phyloP scores from a whole-genome alignment of 1,140 invertebrate species.

The Helicorthomorpha holstii region DNA sequence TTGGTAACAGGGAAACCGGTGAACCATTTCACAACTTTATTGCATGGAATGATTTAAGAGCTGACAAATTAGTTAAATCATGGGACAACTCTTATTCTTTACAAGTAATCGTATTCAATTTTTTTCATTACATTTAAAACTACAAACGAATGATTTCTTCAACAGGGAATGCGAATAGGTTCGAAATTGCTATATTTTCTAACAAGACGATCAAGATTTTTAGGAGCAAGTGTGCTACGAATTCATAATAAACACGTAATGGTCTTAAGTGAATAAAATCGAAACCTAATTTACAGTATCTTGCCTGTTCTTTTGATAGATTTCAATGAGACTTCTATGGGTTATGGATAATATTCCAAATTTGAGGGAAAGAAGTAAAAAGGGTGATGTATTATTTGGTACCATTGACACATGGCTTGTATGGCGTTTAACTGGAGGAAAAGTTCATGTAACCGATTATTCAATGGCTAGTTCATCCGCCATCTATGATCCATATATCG shows the following conservation, averaged over 20 bases:
- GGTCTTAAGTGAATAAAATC: background rate
- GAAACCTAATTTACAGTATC: no score
- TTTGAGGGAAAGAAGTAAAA: conserved; percentile 38
- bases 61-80: conserved; percentile 53
- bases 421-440: conserved; percentile 50
- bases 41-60: conserved; percentile 87
- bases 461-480: conserved; percentile 79
- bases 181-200: conserved; percentile 52
- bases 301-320: conserved; percentile 44
- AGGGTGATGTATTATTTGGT: conserved; percentile 59
- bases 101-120: conserved; percentile 37
- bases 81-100: conserved; percentile 70
- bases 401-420: conserved; percentile 86
- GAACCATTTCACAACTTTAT: conserved; percentile 82
- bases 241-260: conserved; percentile 23
- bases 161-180: conserved; percentile 36
- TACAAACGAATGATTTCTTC: no score
- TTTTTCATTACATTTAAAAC: no score
- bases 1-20: conserved; percentile 40
- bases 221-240: conserved; percentile 37
- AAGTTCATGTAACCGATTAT: conserved; percentile 61
- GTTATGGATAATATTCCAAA: conserved; percentile 49
- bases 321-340: conserved; percentile 60
- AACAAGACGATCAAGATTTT: conserved; percentile 56
- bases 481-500: conserved; percentile 78